Evolutionary conservation across 2,888 invertebrate species (phyloP), one percentile per base, ranked within the genome.

Genomic region (Polietes domitor): DNA sequence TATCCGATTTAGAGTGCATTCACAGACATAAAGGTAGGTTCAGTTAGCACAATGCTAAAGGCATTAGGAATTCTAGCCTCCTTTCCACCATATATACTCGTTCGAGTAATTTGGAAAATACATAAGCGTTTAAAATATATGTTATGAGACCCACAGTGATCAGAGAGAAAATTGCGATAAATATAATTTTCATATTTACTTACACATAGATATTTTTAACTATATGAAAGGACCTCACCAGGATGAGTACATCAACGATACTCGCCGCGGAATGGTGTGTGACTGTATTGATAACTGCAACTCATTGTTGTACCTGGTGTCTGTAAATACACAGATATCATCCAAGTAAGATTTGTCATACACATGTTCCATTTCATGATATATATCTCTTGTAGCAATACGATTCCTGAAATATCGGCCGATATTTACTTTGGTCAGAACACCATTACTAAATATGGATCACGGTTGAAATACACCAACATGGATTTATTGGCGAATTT

Each of bases 401-500:
- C n/a, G 2, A 68, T 12, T 12, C 68, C 81, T 0, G 61, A 81
- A 5, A 90, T 89, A 0, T 85, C 80, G 15, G 84, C 86, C 0
- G 92, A 93, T 73, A 88, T 93, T 10, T 91, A 91, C 82, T 93
- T 90, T 81, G 89, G 89, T 32, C 88, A 90, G 43, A 88, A 90
- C 1, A 89, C 90, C 10, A 88, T 92, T 74, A 91, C 91, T 50
- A 91, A 91, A 68, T 92, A 93, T 78, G 87, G 90, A 50, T 92
- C 92, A 0, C 92, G 91, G 26, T 85, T 92, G 2, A 89, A 90
- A 47, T 90, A 91, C 76, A 91, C 91, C 1, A 87, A 88, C 74
- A 85, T 91, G 43, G 92, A 93, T 86, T 87, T 92, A 68, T 80
- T 92, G 19, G 92, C 92, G 0, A 89, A 91, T 28, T 93, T 93